Conservation (phyloP, 1,140 invertebrate genomes). For the Ectropis grisescens region DNA sequence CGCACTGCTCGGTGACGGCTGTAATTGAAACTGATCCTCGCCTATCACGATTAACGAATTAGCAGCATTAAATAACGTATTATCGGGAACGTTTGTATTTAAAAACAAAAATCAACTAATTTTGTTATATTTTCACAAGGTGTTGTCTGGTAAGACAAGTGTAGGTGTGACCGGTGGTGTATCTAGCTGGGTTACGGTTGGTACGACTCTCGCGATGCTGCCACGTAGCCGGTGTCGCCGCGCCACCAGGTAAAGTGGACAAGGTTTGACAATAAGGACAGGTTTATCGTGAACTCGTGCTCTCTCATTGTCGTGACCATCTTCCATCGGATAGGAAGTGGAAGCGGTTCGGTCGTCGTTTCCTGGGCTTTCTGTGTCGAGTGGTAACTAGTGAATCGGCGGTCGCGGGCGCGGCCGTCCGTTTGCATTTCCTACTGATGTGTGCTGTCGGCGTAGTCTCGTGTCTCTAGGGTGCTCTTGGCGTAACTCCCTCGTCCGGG, state of each 20-base stretch:
- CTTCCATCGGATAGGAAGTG: conserved; percentile 59
- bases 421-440: conserved; percentile 69
- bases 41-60: conserved; percentile 40
- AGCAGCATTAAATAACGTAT: conserved; percentile 38
- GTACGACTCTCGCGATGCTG: conserved; percentile 50
- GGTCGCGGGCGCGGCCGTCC: conserved; percentile 17
- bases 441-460: conserved; percentile 55
- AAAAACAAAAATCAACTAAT: conserved; percentile 68
- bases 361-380: not conserved
- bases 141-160: conserved; percentile 67
- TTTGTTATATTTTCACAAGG: conserved; percentile 69
- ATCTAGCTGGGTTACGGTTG: conserved; percentile 57
- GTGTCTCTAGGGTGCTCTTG: conserved; percentile 53
- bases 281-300: conserved; percentile 49
- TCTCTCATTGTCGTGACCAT: conserved; percentile 59
- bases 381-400: not conserved
- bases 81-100: conserved; percentile 53
- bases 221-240: conserved; percentile 41
- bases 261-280: conserved; percentile 55
- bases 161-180: conserved; percentile 61
- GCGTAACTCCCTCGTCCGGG: conserved; percentile 39
- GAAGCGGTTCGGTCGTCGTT: conserved; percentile 33
- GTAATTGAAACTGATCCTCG: conserved; percentile 51
- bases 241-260: conserved; percentile 61
- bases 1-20: conserved; percentile 38